Evolutionary conservation across 2,113 vertebrate species (phyloP), one percentile per base, ranked within the genome.

Genomic region (Lophura nycthemera): DNA sequence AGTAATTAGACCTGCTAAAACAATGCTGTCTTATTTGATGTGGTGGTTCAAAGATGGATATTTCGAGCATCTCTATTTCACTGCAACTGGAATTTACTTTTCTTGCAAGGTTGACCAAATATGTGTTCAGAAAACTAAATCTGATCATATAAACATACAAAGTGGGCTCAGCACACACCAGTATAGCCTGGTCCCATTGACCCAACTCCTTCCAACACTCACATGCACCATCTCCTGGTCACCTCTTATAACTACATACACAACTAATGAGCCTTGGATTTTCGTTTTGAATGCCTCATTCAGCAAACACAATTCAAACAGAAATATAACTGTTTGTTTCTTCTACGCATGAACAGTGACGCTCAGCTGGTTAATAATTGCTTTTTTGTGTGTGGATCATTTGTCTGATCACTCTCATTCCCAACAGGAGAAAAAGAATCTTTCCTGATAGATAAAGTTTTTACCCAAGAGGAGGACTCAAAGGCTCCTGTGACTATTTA

Each of bases 401-500:
- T 87, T 75, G 7, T 71, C 61, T 60, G 47, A 50, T 75, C 3
- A 0, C 32, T 50, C 61, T 32, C 9, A 2, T 75, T 84, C 74
- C 52, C 74, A 91, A 54, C 43, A 61, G 77, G 40, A 81, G 59
- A 9, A 64, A n/a, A 47, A 38, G 64, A 72, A 18, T 6, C 47
- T 77, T 70, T 77, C 60, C 84, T 92, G 50, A 24, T 56, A 61
- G 70, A 54, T 74, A 8, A 91, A 59, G 45, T 27, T 82, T 45
- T 40, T 38, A 67, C 77, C 50, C 81, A 40, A 22, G 89, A 90
- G 50, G 17, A 5, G 65, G 27, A 54, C 74, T 67, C 56, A 92
- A 86, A 84, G 88, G 38, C 70, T 87, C 56, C 92, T 65, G 43
- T 78, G 84, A 66, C 60, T 83, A 54, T 86, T 92, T 84, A 60